These are phyloP conservation scores for Drosophila sucinea DNA, from an alignment of 1,140 invertebrate species.

Conservation along the genomic window DNA sequence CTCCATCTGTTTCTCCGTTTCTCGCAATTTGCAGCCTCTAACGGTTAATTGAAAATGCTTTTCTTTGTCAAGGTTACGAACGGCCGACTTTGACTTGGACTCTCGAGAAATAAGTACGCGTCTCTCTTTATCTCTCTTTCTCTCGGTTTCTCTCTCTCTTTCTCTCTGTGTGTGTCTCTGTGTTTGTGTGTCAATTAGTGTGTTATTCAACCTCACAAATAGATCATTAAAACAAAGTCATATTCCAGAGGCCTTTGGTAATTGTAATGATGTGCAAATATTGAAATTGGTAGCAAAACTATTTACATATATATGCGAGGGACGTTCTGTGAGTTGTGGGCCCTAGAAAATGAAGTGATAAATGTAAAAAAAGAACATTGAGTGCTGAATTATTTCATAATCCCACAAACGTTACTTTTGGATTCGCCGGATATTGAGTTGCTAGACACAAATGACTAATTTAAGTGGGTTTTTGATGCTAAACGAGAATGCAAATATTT, in stretches of 20 bases:
- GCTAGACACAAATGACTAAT: no score
- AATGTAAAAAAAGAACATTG: no score
- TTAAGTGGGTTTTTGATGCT: no score
- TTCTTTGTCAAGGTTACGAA: constrained; percentile 72
- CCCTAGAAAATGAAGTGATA: no score
- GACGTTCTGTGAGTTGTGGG: constrained; percentile 3
- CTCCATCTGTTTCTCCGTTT: constrained; percentile 25
- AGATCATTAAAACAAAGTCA: constrained; percentile 46
- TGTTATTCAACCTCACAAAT: constrained; percentile 69
- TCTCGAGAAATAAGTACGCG: constrained; percentile 37
- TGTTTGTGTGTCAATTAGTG: constrained; percentile 66
- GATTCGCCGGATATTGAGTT: no score
- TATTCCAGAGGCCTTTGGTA: constrained; percentile 37
- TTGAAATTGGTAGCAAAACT: constrained; percentile 40
- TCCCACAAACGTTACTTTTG: no score
- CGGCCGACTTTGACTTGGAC: constrained; percentile 31
- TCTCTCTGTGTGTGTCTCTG: constrained; percentile 15
- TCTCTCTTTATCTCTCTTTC: neutral
- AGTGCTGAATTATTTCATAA: no score
- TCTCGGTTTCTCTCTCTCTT: neutral
- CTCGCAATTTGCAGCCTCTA: constrained; percentile 52
- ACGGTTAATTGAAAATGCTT: constrained; percentile 63
- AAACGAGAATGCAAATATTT: no score
- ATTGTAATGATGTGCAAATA: constrained; percentile 75
- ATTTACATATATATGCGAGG: neutral